Conservation (phyloP, 2,888 invertebrate species). For the Drosophila demipolita region DNA sequence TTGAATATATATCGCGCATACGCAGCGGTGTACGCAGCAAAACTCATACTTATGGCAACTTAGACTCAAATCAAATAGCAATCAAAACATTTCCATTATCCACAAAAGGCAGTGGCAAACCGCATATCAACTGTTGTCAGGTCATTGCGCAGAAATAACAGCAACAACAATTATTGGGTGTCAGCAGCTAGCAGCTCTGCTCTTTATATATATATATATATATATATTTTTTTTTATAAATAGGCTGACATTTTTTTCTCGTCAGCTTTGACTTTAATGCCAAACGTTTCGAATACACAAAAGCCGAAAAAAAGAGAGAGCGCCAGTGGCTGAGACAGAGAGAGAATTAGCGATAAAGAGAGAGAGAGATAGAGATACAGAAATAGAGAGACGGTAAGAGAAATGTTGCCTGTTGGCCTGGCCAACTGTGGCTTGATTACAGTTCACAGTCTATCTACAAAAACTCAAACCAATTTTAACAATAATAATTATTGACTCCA, state of each 20-base stretch:
- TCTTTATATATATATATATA: background rate
- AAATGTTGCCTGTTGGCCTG: constrained; percentile 10
- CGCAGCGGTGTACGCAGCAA: constrained; percentile 45
- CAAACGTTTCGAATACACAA: constrained; percentile 69
- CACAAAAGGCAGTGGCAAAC: constrained; percentile 61
- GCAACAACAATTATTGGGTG: constrained; percentile 26
- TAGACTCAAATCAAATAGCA: constrained; percentile 76
- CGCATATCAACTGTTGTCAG: constrained; percentile 74
- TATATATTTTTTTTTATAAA: constrained; percentile 60
- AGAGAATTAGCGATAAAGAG: background rate
- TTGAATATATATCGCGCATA: constrained; percentile 60
- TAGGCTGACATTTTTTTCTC: constrained; percentile 69
- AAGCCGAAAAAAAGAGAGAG: constrained; percentile 25
- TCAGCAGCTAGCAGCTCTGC: constrained; percentile 3
- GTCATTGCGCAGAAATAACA: constrained; percentile 49
- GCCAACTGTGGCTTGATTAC: constrained; percentile 60
- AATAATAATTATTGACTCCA: constrained; percentile 55
- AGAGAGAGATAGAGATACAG: constrained; percentile 5
- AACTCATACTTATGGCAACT: constrained; percentile 37
- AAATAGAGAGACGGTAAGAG: background rate
- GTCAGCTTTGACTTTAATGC: constrained; percentile 68
- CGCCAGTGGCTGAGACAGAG: background rate
- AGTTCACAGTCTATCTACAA: constrained; percentile 30
- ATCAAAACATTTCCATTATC: constrained; percentile 80
- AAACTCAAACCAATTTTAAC: constrained; percentile 62